These are phyloP conservation scores for Cyprinodon tularosa DNA, from an alignment of 2,113 vertebrate species.

Conservation along the genomic window DNA sequence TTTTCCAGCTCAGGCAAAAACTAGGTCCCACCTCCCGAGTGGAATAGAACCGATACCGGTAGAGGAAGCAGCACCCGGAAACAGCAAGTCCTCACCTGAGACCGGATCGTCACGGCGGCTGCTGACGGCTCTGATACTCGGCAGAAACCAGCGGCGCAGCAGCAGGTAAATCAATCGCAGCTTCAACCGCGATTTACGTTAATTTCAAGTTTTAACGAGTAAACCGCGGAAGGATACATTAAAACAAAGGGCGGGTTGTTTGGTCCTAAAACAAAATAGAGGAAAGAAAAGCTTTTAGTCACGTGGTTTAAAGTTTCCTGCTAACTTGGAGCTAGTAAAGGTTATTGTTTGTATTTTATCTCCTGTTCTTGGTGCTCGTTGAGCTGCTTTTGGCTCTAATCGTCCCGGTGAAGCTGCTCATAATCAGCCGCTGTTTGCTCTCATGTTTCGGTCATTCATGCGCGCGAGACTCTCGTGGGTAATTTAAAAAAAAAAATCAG, in stretches of 20 bases:
- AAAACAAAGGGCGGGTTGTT: neutral
- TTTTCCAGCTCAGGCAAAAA: slow-evolving; percentile 35
- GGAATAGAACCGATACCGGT: neutral
- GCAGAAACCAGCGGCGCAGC: neutral
- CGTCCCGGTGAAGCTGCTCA: neutral
- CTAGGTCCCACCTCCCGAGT: neutral
- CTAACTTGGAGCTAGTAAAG: neutral
- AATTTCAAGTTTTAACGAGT: neutral
- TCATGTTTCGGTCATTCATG: neutral
- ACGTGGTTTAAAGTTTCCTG: neutral
- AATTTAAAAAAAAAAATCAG: too few relatives aligned
- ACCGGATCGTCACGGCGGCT: neutral
- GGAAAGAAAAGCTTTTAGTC: neutral
- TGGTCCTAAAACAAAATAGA: neutral
- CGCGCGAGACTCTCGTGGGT: neutral
- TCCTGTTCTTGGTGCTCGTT: too few relatives aligned
- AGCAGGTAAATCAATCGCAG: neutral
- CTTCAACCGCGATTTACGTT: neutral
- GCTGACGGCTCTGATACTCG: neutral
- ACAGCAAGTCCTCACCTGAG: neutral
- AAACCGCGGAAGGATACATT: neutral
- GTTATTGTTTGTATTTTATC: too few relatives aligned
- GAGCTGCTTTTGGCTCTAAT: too few relatives aligned
- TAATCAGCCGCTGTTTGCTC: neutral
- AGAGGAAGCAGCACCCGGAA: slow-evolving; percentile 22